Percentiles rank a stretch among this genome's conserved stretches.
Conservation (phyloP, 2,797 vertebrate genomes). For the Euthynnus affinis region DNA sequence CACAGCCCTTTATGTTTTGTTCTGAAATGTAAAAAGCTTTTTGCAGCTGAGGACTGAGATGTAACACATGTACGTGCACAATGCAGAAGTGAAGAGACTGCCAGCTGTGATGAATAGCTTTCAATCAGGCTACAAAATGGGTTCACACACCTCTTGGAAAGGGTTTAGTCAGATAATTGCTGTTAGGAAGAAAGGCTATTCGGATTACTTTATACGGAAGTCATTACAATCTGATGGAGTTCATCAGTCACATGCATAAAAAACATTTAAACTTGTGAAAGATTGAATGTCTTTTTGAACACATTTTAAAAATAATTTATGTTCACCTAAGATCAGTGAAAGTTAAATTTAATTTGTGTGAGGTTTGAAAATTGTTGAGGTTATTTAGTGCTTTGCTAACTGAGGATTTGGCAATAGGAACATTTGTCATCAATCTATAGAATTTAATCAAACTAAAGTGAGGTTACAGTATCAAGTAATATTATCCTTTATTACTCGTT, state of each 20-base stretch:
- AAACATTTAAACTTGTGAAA: slow-evolving; percentile 71
- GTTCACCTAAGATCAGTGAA: slow-evolving; percentile 38
- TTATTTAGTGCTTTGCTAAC: slow-evolving; percentile 25
- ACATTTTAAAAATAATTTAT: slow-evolving; percentile 56
- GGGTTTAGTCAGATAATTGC: slow-evolving; percentile 75
- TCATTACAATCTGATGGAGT: slow-evolving; percentile 70
- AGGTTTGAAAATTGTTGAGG: slow-evolving; percentile 44
- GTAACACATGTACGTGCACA: neutral
- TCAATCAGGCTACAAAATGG: slow-evolving; percentile 79
- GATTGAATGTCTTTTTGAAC: slow-evolving; percentile 54
- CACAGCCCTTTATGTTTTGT: neutral
- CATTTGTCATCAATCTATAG: slow-evolving; percentile 35
- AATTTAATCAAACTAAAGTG: slow-evolving; percentile 38
- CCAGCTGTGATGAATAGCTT: slow-evolving; percentile 82
- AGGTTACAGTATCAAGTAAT: slow-evolving; percentile 26
- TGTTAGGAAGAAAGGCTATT: slow-evolving; percentile 68
- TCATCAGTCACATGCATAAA: slow-evolving; percentile 59
- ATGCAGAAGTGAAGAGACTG: slow-evolving; percentile 46
- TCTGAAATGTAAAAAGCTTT: slow-evolving; percentile 12
- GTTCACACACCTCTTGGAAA: slow-evolving; percentile 74
- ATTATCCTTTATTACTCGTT: slow-evolving; percentile 18
- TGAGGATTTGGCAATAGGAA: slow-evolving; percentile 19
- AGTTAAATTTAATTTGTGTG: slow-evolving; percentile 46
- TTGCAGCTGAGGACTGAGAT: slow-evolving; percentile 4
- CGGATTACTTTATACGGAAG: slow-evolving; percentile 61